These are phyloP conservation scores for Poeciliopsis turneri DNA, from an alignment of 2,797 vertebrate species.

Conservation along the genomic window DNA sequence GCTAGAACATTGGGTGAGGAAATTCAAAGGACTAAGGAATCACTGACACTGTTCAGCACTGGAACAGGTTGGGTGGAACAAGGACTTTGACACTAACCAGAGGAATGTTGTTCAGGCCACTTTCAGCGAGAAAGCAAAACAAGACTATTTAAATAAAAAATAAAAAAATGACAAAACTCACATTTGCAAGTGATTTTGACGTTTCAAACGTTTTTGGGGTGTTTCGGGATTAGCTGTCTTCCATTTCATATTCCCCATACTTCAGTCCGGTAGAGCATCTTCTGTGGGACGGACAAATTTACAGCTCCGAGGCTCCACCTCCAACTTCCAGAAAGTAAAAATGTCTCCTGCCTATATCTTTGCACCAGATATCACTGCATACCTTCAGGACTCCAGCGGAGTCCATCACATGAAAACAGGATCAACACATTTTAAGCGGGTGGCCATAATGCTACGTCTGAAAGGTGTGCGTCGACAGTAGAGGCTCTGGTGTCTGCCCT, in stretches of 20 bases:
- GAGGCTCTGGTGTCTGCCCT: background rate
- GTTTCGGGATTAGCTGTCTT: background rate
- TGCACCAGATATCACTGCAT: background rate
- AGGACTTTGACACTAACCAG: background rate
- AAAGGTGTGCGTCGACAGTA: background rate
- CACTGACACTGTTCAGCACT: background rate
- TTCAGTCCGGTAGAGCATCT: background rate
- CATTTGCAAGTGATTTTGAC: background rate
- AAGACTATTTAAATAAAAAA: background rate
- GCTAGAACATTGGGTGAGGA: background rate
- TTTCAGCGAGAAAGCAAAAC: background rate
- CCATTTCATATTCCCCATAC: background rate
- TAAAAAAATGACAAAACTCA: background rate
- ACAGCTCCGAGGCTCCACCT: background rate
- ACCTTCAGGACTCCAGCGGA: background rate
- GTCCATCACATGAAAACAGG: background rate
- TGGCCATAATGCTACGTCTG: conserved; percentile 1
- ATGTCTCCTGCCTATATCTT: background rate
- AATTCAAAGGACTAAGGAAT: background rate
- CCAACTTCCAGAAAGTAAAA: background rate
- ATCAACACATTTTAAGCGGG: background rate
- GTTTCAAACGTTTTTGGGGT: background rate
- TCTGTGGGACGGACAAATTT: background rate
- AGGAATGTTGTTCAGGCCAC: background rate
- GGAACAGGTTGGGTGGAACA: background rate